phyloP scores from a whole-genome alignment of 1,140 invertebrate genomes.

The Tigriopus japonicus region DNA sequence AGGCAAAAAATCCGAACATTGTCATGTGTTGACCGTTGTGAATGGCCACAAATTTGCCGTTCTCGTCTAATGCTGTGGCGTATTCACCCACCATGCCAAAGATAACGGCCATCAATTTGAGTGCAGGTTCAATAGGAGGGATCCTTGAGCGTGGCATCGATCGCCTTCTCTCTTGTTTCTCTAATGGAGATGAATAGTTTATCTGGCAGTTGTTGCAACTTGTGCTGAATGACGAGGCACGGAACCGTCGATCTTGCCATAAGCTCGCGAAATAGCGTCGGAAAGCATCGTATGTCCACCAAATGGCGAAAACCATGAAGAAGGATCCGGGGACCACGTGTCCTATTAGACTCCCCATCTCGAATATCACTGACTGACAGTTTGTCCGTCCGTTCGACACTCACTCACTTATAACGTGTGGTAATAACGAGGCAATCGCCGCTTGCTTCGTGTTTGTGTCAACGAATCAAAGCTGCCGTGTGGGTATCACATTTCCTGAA shows the following conservation, averaged over 20 bases:
- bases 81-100: conserved; percentile 27
- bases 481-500: no score
- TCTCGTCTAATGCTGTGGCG: conserved; percentile 25
- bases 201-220: background rate
- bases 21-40: conserved; percentile 34
- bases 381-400: no score
- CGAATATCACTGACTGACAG: background rate
- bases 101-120: conserved; percentile 25
- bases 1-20: conserved; percentile 34
- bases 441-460: no score
- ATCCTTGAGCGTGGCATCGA: conserved; percentile 17
- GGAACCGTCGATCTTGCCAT: background rate
- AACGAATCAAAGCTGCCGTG: no score
- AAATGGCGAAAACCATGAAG: conserved; percentile 30
- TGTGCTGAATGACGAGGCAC: background rate
- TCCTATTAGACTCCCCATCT: background rate
- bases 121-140: conserved; percentile 24
- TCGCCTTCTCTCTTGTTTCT: background rate
- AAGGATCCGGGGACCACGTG: conserved; percentile 32
- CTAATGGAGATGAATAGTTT: background rate
- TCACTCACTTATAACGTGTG: no score
- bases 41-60: conserved; percentile 25
- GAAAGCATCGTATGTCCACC: conserved; percentile 29
- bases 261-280: background rate
- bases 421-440: no score